Base-by-base conservation (phyloP, 2,113 vertebrate species). In the Arothron firmamentum region DNA sequence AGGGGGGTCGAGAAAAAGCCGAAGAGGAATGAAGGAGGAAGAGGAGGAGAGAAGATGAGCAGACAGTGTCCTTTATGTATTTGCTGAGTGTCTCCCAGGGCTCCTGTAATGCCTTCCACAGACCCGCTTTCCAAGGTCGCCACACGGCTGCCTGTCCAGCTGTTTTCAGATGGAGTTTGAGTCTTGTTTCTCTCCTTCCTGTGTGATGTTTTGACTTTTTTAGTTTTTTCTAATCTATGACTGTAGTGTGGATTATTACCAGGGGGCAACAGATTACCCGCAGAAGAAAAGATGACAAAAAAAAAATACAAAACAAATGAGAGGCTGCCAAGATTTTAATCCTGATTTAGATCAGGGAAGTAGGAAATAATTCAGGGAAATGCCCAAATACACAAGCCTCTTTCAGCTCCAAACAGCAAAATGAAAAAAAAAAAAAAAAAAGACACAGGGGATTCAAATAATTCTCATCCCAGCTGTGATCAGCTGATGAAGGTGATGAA, bases 161-260 rank as follows among this genome's bases (percentile, higher is more conserved):
- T 92, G 90, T 84, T 91, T 91, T 90, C 84, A 87, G 79, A 88
- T 89, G 91, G 84, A 89, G 86, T 79, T 90, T 86, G 63, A 50
- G 61, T 78, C 59, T 82, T 56, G 28, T 69, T 71, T 75, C 74
- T 65, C 45, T 75, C 64, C 25, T 65, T 67, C 56, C 58, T 62
- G 67, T 71, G 46, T 51, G 48, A 72, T 58, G 69, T 42, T n/a
- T 47, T 16, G 15, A n/a, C n/a, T 5, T 47, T 47, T 47, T 47
- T 2, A 10, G 2, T 38, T 56, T 62, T 61, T 42, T 50, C 62
- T 50, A 70, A 72, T 84, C 82, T 85, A 74, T 74, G 79, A 84
- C 81, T 75, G 75, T 74, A 56, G 56, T 62, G 62, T 74, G 85
- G 78, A 88, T 87, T 88, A 90, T 85, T 70, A 85, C 76, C 21